phyloP scores from a whole-genome alignment of 2,888 invertebrate species.

The Heteropelma amictum region DNA sequence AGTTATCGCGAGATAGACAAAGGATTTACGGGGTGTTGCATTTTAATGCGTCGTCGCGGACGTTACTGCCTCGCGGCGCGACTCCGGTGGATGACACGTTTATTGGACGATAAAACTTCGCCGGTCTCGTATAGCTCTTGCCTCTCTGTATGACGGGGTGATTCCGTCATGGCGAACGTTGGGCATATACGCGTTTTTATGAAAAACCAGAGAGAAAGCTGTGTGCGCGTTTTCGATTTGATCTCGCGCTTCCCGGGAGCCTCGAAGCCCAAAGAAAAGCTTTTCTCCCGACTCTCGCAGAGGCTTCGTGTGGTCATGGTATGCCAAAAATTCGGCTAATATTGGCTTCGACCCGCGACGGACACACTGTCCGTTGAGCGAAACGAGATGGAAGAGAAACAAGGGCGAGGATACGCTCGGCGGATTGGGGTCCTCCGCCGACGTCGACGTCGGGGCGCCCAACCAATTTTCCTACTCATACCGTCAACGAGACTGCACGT shows the following conservation, averaged over 20 bases:
- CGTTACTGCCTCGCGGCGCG: conserved; percentile 51
- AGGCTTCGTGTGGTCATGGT: conserved; percentile 62
- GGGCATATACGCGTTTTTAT: background rate
- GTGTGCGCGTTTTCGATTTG: conserved; percentile 29
- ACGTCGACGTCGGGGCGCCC: too few relatives aligned
- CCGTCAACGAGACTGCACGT: too few relatives aligned
- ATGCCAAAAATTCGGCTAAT: conserved; percentile 73
- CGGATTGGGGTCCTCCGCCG: too few relatives aligned
- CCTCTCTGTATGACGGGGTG: conserved; percentile 24
- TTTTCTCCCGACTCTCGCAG: conserved; percentile 18
- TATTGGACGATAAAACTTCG: conserved; percentile 75
- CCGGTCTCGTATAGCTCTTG: conserved; percentile 59
- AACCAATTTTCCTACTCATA: too few relatives aligned
- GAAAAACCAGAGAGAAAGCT: background rate
- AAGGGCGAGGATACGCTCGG: too few relatives aligned
- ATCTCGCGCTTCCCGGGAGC: conserved; percentile 55
- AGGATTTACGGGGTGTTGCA: conserved; percentile 72
- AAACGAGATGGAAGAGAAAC: conserved; percentile 28
- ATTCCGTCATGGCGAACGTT: conserved; percentile 17
- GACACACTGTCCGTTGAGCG: conserved; percentile 22
- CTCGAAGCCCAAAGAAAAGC: conserved; percentile 25
- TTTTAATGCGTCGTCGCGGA: conserved; percentile 69
- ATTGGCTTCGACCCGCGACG: conserved; percentile 59
- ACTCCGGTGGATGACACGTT: conserved; percentile 72
- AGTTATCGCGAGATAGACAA: conserved; percentile 60